Evolutionary conservation across 2,113 vertebrate genomes (phyloP).

Genomic region (Chaetops frenatus): DNA sequence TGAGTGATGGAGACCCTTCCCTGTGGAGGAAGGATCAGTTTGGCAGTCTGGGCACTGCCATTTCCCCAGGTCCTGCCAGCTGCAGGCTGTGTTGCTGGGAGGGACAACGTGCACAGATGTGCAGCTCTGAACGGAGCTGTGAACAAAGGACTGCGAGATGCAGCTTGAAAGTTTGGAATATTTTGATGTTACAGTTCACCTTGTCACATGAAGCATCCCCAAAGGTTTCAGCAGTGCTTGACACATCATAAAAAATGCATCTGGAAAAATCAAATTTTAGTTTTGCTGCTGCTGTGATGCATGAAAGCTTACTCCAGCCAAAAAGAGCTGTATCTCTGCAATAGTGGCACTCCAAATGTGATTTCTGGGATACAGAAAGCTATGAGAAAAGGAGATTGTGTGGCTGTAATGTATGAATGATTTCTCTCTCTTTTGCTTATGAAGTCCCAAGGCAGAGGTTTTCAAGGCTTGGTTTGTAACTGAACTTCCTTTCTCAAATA

Average conservation of each 20-base stretch:
- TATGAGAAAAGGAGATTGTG: not conserved
- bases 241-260: not conserved
- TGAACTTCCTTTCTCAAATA: not conserved
- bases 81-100: not conserved
- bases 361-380: not conserved
- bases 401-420: not conserved
- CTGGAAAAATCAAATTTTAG: not conserved
- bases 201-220: not conserved
- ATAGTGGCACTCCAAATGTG: not conserved
- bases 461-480: not conserved
- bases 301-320: not conserved
- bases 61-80: not conserved
- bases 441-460: not conserved
- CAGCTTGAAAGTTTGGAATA: not conserved
- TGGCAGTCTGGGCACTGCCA: not conserved
- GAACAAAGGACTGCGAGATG: not conserved
- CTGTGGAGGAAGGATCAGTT: not conserved
- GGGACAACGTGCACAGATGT: not conserved
- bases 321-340: not conserved
- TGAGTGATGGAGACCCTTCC: not conserved
- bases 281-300: not conserved
- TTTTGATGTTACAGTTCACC: not conserved
- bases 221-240: not conserved
- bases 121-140: not conserved
- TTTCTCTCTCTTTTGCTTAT: not conserved